Evolutionary conservation across 2,888 invertebrate species (phyloP), one percentile per base, ranked within the genome.

Genomic region (Campoplex nolae): DNA sequence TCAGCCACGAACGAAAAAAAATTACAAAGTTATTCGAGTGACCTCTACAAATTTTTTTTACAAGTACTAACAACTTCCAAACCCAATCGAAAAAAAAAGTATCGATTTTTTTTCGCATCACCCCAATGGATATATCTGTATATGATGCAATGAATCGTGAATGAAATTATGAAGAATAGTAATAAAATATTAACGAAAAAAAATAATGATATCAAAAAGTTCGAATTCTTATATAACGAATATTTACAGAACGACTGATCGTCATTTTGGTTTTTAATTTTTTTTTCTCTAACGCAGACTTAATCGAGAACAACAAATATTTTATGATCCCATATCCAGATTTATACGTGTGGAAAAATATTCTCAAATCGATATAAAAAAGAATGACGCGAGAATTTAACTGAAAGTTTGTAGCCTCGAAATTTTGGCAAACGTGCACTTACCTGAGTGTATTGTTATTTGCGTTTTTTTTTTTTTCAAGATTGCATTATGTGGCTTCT

Each of bases 401-500:
- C 32, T 32, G 32, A 16, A 62, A 32, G 32, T 32, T 32, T 32
- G 6, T 2, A 62, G 6, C 6, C 32, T 62, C 62, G 16, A 9
- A 62, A 62, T 32, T 62, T 32, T 16, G 3, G 32, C 18, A 18
- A 48, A 23, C 23, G 23, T 23, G 4, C 51, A 11, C 32, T 62
- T 16, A 32, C 62, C 32, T 16, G 32, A 62, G 32, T 16, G 32
- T 6, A 32, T 32, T 16, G 16, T 62, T 62, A 13, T 62, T 62
- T 32, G 7, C 7, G 42, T 42, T 16, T 32, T 13, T 32, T 32
- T 32, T 32, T 18, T 23, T 56, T 74, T 56, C 23, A 23, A 9
- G 45, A 42, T 45, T 28, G 16, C 48, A 62, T 32, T 28, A 65
- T 35, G 73, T 48, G 13, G 80, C 56, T 56, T 70, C 45, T 68